Percentiles rank a stretch among this genome's conserved stretches.
phyloP scores from a whole-genome alignment of 2,113 vertebrate species.

The Okapia johnstoni region DNA sequence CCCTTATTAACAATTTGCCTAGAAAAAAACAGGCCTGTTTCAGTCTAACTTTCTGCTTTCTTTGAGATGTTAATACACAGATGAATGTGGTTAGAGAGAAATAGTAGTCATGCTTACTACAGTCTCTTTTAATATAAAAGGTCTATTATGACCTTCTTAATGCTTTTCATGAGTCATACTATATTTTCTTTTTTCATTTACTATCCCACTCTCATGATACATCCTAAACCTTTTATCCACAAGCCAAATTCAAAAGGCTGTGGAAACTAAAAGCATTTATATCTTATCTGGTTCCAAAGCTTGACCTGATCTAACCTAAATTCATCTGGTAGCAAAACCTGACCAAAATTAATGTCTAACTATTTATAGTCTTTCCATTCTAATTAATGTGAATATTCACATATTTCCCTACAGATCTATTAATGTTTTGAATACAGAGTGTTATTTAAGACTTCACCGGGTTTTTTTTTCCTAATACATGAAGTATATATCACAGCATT shows the following conservation, averaged over 20 bases:
- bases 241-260: not conserved
- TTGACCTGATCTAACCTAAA: not conserved
- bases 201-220: not conserved
- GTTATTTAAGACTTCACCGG: not conserved
- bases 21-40: not conserved
- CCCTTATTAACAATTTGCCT: not conserved
- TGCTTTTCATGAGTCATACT: not conserved
- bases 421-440: not conserved
- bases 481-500: not conserved
- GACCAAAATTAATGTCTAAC: not conserved
- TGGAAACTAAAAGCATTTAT: not conserved
- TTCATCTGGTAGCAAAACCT: not conserved
- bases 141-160: not conserved
- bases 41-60: not conserved
- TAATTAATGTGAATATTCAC: not conserved
- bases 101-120: not conserved
- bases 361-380: not conserved
- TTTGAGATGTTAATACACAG: not conserved
- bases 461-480: not conserved
- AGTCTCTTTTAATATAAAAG: not conserved
- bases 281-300: not conserved
- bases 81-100: not conserved
- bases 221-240: not conserved
- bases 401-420: not conserved
- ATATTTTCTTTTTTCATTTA: not conserved